Base-by-base conservation (phyloP, 2,113 vertebrate species). In the Calcarius ornatus region DNA sequence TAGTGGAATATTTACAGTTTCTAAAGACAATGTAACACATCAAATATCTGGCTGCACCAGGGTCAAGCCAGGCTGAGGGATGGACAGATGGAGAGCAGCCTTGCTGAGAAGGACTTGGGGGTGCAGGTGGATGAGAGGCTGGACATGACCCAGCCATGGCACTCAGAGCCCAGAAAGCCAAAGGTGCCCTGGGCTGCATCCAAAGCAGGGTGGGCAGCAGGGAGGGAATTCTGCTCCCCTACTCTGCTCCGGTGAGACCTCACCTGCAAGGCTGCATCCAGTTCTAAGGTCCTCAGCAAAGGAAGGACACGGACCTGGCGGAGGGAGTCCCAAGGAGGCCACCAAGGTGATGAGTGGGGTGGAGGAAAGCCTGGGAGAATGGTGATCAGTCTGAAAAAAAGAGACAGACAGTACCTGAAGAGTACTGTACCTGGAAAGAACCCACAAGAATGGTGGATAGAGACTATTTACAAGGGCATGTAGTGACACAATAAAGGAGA, bases 31-130 rank as follows among this genome's bases (percentile, higher is more conserved):
- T 31, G 10, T 37, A 86, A 10, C 6, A 10, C 47, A 75, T 42
- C 22, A 88, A 64, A 53, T 17, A 30, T 11, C 21, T 48, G 21
- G 12, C 40, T 69, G 20, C 13, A 68, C 20, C n/a, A 68, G 17
- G 14, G 14, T 47, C 40, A 31, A 0, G 19, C 15, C 9, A 61
- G 28, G 0, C 5, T 45, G 7, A 6, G 3, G 7, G 6, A 37
- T 37, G 13, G 45, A 11, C 38, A 81, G 38, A 53, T 6, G 1
- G 11, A 68, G 7, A 68, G 0, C 20, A 68, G n/a, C 28, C 20
- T n/a, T 89, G 23, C 0, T 0, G 0, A 50, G 37, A 72, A 50
- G 7, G 20, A 12, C 3, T 47, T n/a, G 30, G 24, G 6, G 12
- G 1, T 50, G 31, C 27, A 17, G 43, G 23, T 21, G 9, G 24